Evolutionary conservation across 2,113 vertebrate species (phyloP).

Genomic region (Thermophis baileyi): DNA sequence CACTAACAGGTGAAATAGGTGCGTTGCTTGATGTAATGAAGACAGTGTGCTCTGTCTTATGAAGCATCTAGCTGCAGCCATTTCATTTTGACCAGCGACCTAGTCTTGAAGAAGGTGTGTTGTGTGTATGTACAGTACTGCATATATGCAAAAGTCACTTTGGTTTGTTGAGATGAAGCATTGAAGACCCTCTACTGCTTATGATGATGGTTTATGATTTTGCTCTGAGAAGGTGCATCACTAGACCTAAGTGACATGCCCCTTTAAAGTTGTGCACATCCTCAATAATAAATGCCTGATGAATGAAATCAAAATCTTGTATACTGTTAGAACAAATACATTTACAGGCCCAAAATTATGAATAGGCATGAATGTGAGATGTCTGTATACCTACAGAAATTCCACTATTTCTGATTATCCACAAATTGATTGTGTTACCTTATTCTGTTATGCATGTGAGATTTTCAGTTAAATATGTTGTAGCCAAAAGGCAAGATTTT

Average conservation of each 20-base stretch:
- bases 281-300: background rate
- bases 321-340: background rate
- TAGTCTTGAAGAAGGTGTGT: background rate
- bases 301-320: background rate
- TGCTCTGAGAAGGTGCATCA: background rate
- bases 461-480: background rate
- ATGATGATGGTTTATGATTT: background rate
- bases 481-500: background rate
- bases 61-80: background rate
- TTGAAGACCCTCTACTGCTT: background rate
- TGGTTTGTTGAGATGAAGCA: background rate
- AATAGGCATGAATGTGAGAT: background rate
- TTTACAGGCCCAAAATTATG: background rate
- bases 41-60: background rate
- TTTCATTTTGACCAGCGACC: background rate
- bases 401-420: background rate
- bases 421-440: background rate
- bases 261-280: background rate
- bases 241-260: background rate
- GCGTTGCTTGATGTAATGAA: background rate
- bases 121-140: background rate
- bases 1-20: background rate
- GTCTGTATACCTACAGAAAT: background rate
- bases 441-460: background rate
- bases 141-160: background rate